Conservation (phyloP, 2,113 vertebrate genomes). For the Zosterops lateralis region DNA sequence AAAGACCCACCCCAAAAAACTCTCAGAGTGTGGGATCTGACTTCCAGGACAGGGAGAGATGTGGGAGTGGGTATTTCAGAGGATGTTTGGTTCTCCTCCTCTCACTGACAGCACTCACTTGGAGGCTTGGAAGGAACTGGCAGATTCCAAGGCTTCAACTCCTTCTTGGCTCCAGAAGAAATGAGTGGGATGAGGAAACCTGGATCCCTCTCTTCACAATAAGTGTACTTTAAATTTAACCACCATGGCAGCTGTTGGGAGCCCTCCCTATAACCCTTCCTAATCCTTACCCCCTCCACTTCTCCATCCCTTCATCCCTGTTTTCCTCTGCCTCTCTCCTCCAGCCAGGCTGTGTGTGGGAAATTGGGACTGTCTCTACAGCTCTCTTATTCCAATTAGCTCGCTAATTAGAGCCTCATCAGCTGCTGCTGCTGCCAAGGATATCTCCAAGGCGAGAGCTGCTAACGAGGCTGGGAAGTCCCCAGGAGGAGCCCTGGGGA, state of each 20-base stretch:
- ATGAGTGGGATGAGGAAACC: not conserved
- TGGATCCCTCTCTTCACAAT: not conserved
- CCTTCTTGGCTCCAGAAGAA: not conserved
- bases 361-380: not conserved
- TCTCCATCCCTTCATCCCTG: not conserved
- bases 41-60: not conserved
- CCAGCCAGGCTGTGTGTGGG: not conserved
- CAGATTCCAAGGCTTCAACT: not conserved
- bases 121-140: not conserved
- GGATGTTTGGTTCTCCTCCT: not conserved
- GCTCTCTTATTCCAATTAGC: slow-evolving; percentile 33
- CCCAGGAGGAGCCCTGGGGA: not conserved
- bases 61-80: not conserved
- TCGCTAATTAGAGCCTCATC: not conserved
- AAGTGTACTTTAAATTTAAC: not conserved
- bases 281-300: rapidly evolving
- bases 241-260: not conserved
- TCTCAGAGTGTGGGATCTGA: not conserved
- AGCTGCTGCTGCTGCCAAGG: not conserved
- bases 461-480: not conserved
- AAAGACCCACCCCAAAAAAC: not conserved
- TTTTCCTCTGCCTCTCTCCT: not conserved
- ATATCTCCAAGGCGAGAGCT: not conserved
- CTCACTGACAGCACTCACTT: not conserved
- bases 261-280: not conserved